These are phyloP conservation scores for Chamaetylas fuelleborni DNA, from an alignment of 2,113 vertebrate genomes.

Conservation along the genomic window DNA sequence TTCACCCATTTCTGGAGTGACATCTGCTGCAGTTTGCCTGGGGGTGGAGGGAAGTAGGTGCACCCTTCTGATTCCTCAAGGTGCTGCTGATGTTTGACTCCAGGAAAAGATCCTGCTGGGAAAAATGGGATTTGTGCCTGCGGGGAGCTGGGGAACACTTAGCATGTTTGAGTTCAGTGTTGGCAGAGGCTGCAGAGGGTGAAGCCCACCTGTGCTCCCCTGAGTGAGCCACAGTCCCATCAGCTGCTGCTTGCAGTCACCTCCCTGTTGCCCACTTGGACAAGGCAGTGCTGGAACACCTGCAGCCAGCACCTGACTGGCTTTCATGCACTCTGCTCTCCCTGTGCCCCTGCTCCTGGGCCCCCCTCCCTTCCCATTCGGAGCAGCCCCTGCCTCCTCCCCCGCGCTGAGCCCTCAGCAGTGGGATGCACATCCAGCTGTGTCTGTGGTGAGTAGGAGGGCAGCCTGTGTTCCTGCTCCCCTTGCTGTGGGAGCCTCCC, in stretches of 20 bases:
- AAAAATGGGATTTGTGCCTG: neutral
- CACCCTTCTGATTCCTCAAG: neutral
- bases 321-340: neutral
- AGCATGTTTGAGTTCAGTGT: fast-evolving
- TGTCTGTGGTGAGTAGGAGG: neutral
- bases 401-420: fast-evolving
- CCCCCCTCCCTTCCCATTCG: neutral
- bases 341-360: neutral
- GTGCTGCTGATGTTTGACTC: neutral
- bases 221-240: fast-evolving
- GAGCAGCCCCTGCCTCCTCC: neutral
- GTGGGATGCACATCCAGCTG: neutral
- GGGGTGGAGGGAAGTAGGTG: fast-evolving
- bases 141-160: neutral
- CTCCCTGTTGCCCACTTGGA: neutral
- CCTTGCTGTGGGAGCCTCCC: neutral
- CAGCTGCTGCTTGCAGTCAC: fast-evolving
- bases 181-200: neutral
- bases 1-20: neutral
- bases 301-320: fast-evolving
- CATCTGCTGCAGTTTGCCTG: neutral
- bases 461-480: neutral
- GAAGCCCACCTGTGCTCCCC: neutral
- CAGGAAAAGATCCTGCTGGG: neutral
- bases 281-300: neutral